Percentiles rank a stretch among this genome's conserved stretches.
Conservation (phyloP, 2,113 vertebrate species). For the Hemiscyllium ocellatum region DNA sequence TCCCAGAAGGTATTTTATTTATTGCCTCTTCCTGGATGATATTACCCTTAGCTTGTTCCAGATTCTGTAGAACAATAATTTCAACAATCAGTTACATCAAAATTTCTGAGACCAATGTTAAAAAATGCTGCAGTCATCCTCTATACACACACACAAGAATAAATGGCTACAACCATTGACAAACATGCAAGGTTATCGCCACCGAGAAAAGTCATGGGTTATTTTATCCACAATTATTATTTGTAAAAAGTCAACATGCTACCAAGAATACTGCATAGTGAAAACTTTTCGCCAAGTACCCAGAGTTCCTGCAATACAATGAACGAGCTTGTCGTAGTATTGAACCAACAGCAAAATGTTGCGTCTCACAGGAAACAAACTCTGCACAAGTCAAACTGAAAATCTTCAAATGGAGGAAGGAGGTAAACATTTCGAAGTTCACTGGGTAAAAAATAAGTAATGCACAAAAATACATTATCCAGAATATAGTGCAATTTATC, state of each 20-base stretch:
- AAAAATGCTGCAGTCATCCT: neutral
- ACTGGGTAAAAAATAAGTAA: neutral
- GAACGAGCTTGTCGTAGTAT: neutral
- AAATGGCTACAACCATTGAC: neutral
- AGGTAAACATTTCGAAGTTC: neutral
- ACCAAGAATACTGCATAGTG: neutral
- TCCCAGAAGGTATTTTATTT: neutral
- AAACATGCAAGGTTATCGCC: neutral
- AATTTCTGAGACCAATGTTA: neutral
- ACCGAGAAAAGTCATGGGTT: too few species aligned
- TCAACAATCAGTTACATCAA: neutral
- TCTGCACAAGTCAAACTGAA: neutral
- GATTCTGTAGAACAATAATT: neutral
- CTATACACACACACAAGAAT: neutral
- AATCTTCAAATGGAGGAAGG: neutral
- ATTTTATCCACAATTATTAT: neutral
- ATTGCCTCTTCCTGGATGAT: neutral
- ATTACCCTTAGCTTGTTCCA: neutral
- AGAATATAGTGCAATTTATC: neutral
- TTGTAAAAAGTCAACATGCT: neutral
- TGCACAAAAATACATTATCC: neutral
- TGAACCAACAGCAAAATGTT: neutral
- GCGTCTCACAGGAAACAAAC: neutral
- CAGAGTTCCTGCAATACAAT: neutral
- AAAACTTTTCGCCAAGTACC: neutral